These are phyloP conservation scores for Fregata magnificens DNA, from an alignment of 2,113 vertebrate genomes.

Conservation along the genomic window DNA sequence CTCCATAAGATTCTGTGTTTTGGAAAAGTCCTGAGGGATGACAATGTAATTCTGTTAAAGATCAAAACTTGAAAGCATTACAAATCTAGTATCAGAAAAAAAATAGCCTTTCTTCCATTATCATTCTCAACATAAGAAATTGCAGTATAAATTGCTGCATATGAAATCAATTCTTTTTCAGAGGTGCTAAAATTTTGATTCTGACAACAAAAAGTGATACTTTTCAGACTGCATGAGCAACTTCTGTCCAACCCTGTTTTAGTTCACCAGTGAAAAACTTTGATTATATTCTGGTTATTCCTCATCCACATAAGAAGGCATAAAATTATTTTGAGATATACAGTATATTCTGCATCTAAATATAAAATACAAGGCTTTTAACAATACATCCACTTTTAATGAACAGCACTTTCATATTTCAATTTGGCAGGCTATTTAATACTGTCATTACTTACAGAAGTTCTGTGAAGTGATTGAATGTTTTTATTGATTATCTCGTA, in stretches of 20 bases:
- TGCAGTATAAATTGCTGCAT: background rate
- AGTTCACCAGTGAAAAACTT: background rate
- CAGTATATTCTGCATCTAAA: background rate
- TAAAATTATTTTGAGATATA: background rate
- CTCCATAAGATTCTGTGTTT: background rate
- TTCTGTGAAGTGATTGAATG: background rate
- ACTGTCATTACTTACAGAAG: background rate
- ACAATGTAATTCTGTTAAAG: background rate
- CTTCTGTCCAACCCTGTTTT: background rate
- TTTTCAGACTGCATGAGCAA: background rate
- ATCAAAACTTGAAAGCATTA: background rate
- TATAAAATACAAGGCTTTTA: background rate
- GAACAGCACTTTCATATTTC: background rate
- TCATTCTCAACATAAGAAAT: background rate
- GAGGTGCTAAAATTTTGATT: background rate
- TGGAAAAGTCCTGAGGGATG: background rate
- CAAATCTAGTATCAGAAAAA: background rate
- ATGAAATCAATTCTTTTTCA: background rate
- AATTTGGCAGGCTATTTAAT: background rate
- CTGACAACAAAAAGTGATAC: background rate
- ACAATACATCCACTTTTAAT: background rate
- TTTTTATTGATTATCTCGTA: background rate
- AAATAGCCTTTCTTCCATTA: background rate
- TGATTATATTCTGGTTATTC: background rate
- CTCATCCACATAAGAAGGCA: background rate